Evolutionary conservation across 2,113 vertebrate genomes (phyloP), one percentile per base, ranked within the genome.

Genomic region (Manacus vitellinus): DNA sequence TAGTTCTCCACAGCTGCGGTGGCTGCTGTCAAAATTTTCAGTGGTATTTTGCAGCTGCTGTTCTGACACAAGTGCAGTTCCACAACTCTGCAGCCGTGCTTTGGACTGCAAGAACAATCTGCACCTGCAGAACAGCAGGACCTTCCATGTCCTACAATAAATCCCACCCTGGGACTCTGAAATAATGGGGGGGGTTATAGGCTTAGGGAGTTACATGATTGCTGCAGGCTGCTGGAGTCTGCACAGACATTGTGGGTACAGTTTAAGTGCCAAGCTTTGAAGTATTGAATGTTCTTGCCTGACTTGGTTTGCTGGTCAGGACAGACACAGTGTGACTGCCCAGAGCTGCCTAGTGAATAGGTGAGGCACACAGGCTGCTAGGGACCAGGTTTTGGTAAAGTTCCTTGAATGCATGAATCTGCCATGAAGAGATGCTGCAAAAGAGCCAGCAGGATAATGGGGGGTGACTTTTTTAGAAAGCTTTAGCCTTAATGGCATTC

Each of bases 401-500:
- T 83, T 93, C 87, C 49, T 66, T 76, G 58, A 80, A 23, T 63
- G 51, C 37, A 33, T 33, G 41, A 80, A 41, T 67, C 44, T 87
- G 37, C 74, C 27, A 30, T 8, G 8, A 68, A 70, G 49, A 35
- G 44, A 70, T 72, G 43, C 86, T 94, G 79, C 61, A 46, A 46
- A 87, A 90, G 31, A 47, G 51, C 35, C 33, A 79, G 24, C 7
- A 63, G 80, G 35, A 33, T 77, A 46, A 43, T 12, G 25, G 39
- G 71, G 35, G 46, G 46, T 66, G 72, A 85, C 72, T 82, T 85
- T 65, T 33, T 91, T 78, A 59, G 85, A 61, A 68, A 67, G n/a
- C 51, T 84, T 84, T 74, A 80, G 63, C 77, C 77, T 91, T 92
- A 92, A 95, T 86, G 43, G 52, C 70, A 81, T 93, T 96, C 81